Conservation (phyloP, 2,888 invertebrate genomes). For the Protula sp. region DNA sequence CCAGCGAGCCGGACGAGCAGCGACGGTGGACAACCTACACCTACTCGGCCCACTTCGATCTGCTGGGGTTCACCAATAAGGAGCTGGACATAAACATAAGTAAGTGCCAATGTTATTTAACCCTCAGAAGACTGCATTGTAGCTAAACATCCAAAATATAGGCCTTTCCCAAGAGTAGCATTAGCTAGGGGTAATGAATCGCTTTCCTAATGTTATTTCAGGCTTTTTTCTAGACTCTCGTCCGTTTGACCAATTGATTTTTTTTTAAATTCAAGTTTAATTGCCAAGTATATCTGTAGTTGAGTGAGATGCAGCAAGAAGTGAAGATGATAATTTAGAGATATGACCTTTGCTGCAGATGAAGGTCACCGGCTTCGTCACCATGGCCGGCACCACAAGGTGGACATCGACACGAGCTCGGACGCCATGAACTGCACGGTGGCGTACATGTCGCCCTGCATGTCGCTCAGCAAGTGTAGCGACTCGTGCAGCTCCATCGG, state of each 20-base stretch:
- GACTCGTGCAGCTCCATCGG: conserved; percentile 76
- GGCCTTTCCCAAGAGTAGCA: not conserved
- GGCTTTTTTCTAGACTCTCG: too few species aligned
- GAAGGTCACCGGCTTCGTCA: not conserved
- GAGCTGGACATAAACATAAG: too few species aligned
- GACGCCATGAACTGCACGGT: conserved; percentile 76
- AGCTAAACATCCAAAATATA: not conserved
- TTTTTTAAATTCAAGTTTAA: too few species aligned
- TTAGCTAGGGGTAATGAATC: too few species aligned
- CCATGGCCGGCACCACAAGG: conserved; percentile 3
- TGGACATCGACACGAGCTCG: conserved; percentile 4
- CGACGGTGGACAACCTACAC: conserved; percentile 77
- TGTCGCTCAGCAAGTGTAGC: conserved; percentile 81
- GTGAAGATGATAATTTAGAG: too few species aligned
- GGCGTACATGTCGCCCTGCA: conserved; percentile 82
- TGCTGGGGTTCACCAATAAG: conserved; percentile 56
- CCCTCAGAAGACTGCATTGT: not conserved
- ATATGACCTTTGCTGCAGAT: too few species aligned
- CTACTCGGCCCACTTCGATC: conserved; percentile 63
- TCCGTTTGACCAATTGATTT: too few species aligned
- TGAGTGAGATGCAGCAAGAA: too few species aligned
- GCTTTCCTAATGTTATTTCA: too few species aligned
- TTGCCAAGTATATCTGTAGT: too few species aligned
- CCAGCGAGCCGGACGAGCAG: conserved; percentile 70
- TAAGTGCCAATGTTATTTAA: too few species aligned